These are phyloP conservation scores for Drosophila austrosaltans DNA, from an alignment of 2,888 invertebrate genomes.

Conservation along the genomic window DNA sequence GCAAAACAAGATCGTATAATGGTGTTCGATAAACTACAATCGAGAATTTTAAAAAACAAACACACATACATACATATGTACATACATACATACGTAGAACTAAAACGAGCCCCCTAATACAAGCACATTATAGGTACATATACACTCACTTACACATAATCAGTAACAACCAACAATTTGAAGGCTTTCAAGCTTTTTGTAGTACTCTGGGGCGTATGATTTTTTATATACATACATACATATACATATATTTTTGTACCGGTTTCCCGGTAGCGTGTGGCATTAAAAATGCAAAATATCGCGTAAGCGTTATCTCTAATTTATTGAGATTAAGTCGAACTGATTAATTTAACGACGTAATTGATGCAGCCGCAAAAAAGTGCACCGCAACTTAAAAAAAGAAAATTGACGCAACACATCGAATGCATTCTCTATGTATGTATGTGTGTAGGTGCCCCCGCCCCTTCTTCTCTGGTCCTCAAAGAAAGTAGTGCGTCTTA, in stretches of 20 bases:
- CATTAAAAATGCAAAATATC: slow-evolving; percentile 47
- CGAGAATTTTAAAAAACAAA: slow-evolving; percentile 19
- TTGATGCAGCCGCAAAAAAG: slow-evolving; percentile 52
- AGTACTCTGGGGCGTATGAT: slow-evolving; percentile 12
- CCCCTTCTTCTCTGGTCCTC: slow-evolving; percentile 6
- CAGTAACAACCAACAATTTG: slow-evolving; percentile 8
- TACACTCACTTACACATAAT: slow-evolving; percentile 17
- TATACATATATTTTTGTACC: slow-evolving; percentile 37
- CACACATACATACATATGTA: slow-evolving; percentile 30
- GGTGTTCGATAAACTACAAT: slow-evolving; percentile 22
- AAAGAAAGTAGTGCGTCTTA: slow-evolving; percentile 42
- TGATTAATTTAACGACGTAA: slow-evolving; percentile 67
- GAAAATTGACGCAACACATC: slow-evolving; percentile 27
- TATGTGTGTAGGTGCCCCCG: slow-evolving; percentile 14
- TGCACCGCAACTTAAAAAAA: slow-evolving; percentile 22
- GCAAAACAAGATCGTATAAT: slow-evolving; percentile 34
- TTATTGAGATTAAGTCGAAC: slow-evolving; percentile 52
- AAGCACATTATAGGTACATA: slow-evolving; percentile 1
- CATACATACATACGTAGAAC: not conserved
- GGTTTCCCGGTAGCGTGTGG: slow-evolving; percentile 46
- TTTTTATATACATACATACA: not conserved
- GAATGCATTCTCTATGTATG: slow-evolving; percentile 14
- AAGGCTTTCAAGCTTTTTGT: slow-evolving; percentile 23
- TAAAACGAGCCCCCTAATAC: slow-evolving; percentile 31
- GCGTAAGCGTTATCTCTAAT: slow-evolving; percentile 48